Conservation (phyloP, 2,113 vertebrate species). For the Ammodytes dubius region DNA sequence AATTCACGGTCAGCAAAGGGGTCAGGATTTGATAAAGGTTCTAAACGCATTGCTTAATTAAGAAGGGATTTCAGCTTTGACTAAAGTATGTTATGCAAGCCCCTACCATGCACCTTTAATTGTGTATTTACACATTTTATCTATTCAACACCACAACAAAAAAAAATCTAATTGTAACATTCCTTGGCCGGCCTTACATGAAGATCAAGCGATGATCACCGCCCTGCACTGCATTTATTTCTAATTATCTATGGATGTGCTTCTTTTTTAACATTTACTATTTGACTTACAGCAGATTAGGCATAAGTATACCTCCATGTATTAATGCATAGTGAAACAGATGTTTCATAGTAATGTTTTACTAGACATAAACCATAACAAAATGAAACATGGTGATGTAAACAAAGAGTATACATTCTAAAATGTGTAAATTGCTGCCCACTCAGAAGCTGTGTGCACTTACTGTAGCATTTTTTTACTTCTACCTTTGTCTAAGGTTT, state of each 20-base stretch:
- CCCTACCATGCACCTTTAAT: neutral
- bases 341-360: slow-evolving; percentile 65
- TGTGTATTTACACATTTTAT: too few relatives aligned
- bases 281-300: slow-evolving; percentile 61
- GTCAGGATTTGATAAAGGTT: slow-evolving; percentile 4
- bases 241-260: neutral
- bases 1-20: neutral
- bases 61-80: neutral
- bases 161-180: neutral
- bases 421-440: slow-evolving; percentile 67
- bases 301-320: slow-evolving; percentile 70
- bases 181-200: neutral
- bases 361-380: slow-evolving; percentile 48
- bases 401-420: slow-evolving; percentile 50
- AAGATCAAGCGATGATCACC: neutral
- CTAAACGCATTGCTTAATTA: neutral
- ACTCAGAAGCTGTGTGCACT: slow-evolving; percentile 62
- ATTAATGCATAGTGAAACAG: slow-evolving; percentile 63
- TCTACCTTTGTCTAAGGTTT: slow-evolving; percentile 59
- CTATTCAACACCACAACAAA: neutral
- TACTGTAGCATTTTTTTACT: slow-evolving; percentile 80
- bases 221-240: neutral
- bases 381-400: slow-evolving; percentile 36
- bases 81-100: neutral
- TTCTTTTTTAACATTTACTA: slow-evolving; percentile 17